phyloP scores from a whole-genome alignment of 2,888 invertebrate species.

The Acronicta leporina region DNA sequence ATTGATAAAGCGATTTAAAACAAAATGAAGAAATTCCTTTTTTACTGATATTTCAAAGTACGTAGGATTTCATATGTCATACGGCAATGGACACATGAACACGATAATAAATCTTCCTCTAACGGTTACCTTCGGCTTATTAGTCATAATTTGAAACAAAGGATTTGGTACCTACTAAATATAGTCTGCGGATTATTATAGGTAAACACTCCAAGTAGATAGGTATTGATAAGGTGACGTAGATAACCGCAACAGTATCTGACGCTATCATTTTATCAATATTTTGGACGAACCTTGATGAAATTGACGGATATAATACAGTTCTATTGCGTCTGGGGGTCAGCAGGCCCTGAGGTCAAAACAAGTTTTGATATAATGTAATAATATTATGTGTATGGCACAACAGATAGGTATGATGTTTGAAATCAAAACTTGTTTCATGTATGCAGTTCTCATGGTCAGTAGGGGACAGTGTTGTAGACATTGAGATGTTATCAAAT shows the following conservation, averaged over 20 bases:
- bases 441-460: constrained; percentile 22
- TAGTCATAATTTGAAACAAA: constrained; percentile 3
- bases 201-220: neutral
- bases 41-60: no score
- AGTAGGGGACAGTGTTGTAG: constrained; percentile 12
- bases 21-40: no score
- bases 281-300: neutral
- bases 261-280: constrained; percentile 6
- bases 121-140: no score
- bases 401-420: neutral
- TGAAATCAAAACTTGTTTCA: constrained; percentile 21
- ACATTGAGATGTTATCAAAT: constrained; percentile 26
- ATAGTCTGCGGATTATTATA: neutral
- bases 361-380: constrained; percentile 2
- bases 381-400: neutral
- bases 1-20: neutral
- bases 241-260: constrained; percentile 20
- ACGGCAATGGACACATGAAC: no score
- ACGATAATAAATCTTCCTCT: no score
- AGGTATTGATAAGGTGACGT: constrained; percentile 18
- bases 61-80: no score
- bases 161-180: neutral
- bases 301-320: constrained; percentile 13
- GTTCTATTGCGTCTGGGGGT: constrained; percentile 3
- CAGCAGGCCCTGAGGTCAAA: neutral